Conservation (phyloP, 2,888 invertebrate species). For the Geophilus truncorum region DNA sequence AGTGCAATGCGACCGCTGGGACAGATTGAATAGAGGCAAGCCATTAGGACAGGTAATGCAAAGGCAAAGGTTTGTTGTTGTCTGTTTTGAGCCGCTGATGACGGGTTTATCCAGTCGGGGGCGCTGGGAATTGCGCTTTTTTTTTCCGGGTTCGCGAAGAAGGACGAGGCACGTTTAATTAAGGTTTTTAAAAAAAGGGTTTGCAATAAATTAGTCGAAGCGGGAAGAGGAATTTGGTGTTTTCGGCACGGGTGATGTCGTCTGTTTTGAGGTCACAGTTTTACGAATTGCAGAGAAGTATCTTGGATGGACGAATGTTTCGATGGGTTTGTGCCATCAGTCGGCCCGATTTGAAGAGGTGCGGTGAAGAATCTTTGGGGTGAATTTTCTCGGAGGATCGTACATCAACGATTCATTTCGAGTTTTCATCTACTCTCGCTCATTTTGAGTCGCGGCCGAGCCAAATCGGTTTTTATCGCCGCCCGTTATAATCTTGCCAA, state of each 20-base stretch:
- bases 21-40: neutral
- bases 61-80: neutral
- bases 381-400: neutral
- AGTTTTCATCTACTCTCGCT: conserved; percentile 1
- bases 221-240: no score
- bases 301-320: neutral
- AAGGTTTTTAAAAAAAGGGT: no score
- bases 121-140: no score
- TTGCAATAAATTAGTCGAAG: no score
- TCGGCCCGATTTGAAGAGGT: neutral
- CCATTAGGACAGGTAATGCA: neutral
- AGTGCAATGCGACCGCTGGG: conserved; percentile 21
- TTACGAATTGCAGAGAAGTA: no score
- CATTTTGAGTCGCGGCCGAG: neutral
- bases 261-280: no score
- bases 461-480: conserved; percentile 21
- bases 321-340: no score
- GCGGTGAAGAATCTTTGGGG: neutral
- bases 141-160: no score
- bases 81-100: neutral
- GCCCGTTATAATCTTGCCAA: neutral
- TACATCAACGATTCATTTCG: neutral
- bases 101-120: neutral
- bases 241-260: no score
- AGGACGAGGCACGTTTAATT: no score